These are phyloP conservation scores for Chiloscyllium punctatum DNA, from an alignment of 2,797 vertebrate species.

Conservation along the genomic window DNA sequence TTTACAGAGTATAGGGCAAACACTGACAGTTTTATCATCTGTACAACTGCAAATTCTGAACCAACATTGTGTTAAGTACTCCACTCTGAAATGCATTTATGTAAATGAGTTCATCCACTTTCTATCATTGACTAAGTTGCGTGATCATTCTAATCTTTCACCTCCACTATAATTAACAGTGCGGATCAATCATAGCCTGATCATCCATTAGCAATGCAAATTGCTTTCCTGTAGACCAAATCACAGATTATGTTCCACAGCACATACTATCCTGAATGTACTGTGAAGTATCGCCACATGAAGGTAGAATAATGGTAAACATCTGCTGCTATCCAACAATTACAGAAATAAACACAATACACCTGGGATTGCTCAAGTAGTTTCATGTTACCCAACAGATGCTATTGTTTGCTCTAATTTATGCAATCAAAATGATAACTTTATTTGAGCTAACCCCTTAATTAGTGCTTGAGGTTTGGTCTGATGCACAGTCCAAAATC, in stretches of 20 bases:
- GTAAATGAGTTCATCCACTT: neutral
- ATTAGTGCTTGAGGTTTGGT: neutral
- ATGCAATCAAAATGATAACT: neutral
- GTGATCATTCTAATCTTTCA: neutral
- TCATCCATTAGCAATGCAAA: neutral
- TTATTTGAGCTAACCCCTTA: conserved; percentile 1
- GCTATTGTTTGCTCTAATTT: neutral
- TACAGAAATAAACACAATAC: conserved; percentile 17
- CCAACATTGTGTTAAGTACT: neutral
- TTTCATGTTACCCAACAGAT: neutral
- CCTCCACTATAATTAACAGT: neutral
- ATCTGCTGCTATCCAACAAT: conserved; percentile 27
- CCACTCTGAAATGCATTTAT: neutral
- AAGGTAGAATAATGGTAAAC: neutral
- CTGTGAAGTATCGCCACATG: neutral
- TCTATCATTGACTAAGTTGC: neutral
- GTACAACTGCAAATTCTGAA: neutral
- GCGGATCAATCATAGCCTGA: neutral
- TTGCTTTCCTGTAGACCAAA: neutral
- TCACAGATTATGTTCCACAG: neutral
- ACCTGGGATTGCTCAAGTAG: neutral
- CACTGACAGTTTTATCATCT: neutral
- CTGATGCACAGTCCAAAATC: neutral
- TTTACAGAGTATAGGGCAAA: neutral
- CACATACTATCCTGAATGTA: neutral